Percentiles rank a stretch among this genome's conserved stretches.
These are phyloP conservation scores for Heliconius ismenius DNA, from an alignment of 2,888 invertebrate species.

Conservation along the genomic window DNA sequence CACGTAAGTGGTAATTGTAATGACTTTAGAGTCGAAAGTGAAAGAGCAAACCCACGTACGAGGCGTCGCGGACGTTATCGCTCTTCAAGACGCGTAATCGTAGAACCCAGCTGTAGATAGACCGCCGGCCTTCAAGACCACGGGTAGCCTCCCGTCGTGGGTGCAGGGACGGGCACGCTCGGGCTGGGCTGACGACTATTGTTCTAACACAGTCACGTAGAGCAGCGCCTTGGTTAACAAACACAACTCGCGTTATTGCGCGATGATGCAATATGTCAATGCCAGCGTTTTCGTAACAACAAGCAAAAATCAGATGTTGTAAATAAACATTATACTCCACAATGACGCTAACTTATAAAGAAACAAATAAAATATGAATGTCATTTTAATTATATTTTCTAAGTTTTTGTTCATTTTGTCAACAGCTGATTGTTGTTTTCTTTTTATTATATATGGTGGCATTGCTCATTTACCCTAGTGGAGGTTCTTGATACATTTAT, in stretches of 20 bases:
- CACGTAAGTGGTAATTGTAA: constrained; percentile 88
- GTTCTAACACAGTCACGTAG: constrained; percentile 56
- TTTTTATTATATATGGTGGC: constrained; percentile 1
- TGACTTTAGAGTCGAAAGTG: constrained; percentile 17
- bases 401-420: background rate
- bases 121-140: constrained; percentile 21
- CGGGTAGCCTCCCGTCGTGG: background rate
- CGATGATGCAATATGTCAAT: constrained; percentile 77
- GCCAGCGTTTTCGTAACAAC: constrained; percentile 67
- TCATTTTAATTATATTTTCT: constrained; percentile 8
- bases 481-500: background rate
- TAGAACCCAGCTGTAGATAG: constrained; percentile 27
- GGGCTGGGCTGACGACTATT: constrained; percentile 39
- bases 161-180: background rate
- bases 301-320: constrained; percentile 50
- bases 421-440: constrained; percentile 19
- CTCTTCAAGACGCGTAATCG: background rate
- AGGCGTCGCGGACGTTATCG: constrained; percentile 19
- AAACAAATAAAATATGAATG: constrained; percentile 8
- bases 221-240: constrained; percentile 45
- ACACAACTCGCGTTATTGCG: constrained; percentile 43
- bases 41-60: constrained; percentile 19
- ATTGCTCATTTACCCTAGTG: background rate
- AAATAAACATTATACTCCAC: constrained; percentile 61
- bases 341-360: constrained; percentile 15